Conservation (phyloP, 2,888 invertebrate species). For the Spialia ferax region DNA sequence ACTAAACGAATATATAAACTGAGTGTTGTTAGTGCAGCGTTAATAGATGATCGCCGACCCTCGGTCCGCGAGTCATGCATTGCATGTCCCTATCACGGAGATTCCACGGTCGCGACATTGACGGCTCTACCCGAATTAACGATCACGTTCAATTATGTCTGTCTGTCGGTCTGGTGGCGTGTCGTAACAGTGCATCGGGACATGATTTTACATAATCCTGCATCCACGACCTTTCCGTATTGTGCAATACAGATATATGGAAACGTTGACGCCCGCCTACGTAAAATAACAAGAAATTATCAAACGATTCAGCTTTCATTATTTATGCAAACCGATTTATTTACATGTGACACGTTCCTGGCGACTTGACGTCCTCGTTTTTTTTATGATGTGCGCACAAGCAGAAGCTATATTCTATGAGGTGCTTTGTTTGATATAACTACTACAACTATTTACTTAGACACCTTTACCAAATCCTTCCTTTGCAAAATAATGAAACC, state of each 20-base stretch:
- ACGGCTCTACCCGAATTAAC: slow-evolving; percentile 56
- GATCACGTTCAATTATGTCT: slow-evolving; percentile 59
- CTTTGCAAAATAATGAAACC: too few species aligned
- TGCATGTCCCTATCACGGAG: slow-evolving; percentile 20
- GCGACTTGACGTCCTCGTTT: slow-evolving; percentile 44
- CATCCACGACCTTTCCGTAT: slow-evolving; percentile 60
- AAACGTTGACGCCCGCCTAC: slow-evolving; percentile 40
- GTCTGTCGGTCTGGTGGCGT: slow-evolving; percentile 51
- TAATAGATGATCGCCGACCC: slow-evolving; percentile 56
- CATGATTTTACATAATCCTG: slow-evolving; percentile 63
- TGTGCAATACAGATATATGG: slow-evolving; percentile 43
- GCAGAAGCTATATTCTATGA: background rate
- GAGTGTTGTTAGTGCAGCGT: slow-evolving; percentile 47
- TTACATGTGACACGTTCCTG: slow-evolving; percentile 41
- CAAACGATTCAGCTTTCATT: slow-evolving; percentile 36
- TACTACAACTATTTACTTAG: too few species aligned
- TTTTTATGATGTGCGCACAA: slow-evolving; percentile 38
- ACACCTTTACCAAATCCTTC: too few species aligned
- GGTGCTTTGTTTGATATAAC: background rate
- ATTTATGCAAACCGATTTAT: slow-evolving; percentile 39
- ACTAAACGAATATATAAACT: slow-evolving; percentile 41
- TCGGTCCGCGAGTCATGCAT: slow-evolving; percentile 56
- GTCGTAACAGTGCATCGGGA: slow-evolving; percentile 56
- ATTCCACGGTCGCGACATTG: slow-evolving; percentile 78
- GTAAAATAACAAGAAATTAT: slow-evolving; percentile 33